Evolutionary conservation across 53 echinoderm and acorn worm species (phyloP).

Genomic region (Temnopleurus reevesii): DNA sequence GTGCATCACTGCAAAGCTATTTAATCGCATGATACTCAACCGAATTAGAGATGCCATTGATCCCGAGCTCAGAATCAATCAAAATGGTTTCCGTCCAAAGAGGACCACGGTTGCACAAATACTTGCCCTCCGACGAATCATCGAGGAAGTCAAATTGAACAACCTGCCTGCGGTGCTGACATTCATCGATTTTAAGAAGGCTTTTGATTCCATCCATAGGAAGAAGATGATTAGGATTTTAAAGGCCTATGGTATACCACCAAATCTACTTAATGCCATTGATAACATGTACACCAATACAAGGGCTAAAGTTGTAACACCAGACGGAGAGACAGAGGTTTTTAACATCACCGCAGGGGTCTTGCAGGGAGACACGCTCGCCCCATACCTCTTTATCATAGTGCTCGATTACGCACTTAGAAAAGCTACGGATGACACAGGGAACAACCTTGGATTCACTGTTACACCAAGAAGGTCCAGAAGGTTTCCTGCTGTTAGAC

Average conservation of each 20-base stretch:
- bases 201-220: background rate
- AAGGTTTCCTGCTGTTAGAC: background rate
- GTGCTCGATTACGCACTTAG: background rate
- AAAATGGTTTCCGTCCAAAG: background rate
- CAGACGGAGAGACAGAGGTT: background rate
- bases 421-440: background rate
- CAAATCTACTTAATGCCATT: background rate
- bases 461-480: background rate
- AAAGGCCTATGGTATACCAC: background rate
- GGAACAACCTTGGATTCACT: background rate
- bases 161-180: background rate
- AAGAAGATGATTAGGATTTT: background rate
- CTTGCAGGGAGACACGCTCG: background rate
- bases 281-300: background rate
- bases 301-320: background rate
- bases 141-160: too few relatives aligned
- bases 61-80: background rate
- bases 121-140: too few relatives aligned
- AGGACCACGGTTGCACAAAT: too few relatives aligned
- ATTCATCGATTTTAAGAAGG: background rate
- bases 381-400: background rate
- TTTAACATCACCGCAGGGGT: background rate
- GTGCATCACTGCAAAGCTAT: slow-evolving; percentile 36
- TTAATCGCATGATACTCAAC: slow-evolving; percentile 53
- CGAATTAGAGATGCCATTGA: background rate